Conservation (phyloP, 2,113 vertebrate species). For the Panurus biarmicus region DNA sequence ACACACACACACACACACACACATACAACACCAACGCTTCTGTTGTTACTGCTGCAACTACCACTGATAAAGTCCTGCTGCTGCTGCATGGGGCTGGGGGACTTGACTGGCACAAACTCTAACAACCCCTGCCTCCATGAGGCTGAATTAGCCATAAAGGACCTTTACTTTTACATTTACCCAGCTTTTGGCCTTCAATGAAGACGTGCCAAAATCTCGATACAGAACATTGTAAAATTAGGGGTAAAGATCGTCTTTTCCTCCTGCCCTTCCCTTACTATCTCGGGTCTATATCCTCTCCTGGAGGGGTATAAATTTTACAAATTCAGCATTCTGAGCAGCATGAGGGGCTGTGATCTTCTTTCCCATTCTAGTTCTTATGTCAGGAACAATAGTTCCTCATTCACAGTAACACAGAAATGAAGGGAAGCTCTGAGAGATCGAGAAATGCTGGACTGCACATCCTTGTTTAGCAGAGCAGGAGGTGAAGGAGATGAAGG, state of each 20-base stretch:
- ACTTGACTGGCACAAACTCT: no score
- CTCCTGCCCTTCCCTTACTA: not conserved
- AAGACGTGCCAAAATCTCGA: no score
- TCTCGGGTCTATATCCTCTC: not conserved
- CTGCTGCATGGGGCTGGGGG: no score
- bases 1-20: no score
- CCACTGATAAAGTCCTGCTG: no score
- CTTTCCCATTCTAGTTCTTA: not conserved
- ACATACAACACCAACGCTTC: no score
- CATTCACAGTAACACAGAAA: not conserved
- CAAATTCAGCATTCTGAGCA: not conserved
- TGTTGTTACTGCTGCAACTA: no score
- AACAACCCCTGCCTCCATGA: no score
- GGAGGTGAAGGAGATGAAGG: not conserved
- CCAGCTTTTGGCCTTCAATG: no score
- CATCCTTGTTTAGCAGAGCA: not conserved
- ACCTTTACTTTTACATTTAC: no score
- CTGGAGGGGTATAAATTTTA: not conserved
- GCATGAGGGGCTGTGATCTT: not conserved
- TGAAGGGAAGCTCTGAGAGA: not conserved
- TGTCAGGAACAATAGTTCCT: not conserved
- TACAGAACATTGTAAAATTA: not conserved
- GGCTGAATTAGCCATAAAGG: no score
- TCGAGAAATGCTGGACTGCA: not conserved
- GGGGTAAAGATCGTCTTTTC: accelerated